Evolutionary conservation across 2,888 invertebrate genomes (phyloP), one percentile per base, ranked within the genome.

Genomic region (Lucinisca nassula): DNA sequence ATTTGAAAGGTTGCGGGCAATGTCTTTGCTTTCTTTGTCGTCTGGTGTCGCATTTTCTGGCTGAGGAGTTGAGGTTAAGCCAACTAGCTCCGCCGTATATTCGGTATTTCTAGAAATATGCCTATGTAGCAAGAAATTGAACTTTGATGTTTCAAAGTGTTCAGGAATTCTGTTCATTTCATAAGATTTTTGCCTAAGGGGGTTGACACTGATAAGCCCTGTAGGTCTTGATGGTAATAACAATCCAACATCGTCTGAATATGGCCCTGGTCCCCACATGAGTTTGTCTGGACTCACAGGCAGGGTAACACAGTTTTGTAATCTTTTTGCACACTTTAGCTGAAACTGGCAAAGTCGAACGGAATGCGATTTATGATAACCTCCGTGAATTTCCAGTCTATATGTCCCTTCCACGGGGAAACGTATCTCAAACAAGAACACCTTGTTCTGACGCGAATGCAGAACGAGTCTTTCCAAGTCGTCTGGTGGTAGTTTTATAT

Each of bases 241-340:
- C 0, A 89, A 55, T 24, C 89, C 89, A 32, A 40, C 61, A 24
- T 84, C 82, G 32, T 79, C 55, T 70, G 82, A 86, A 4, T 40
- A n/a, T 6, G 86, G 80, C 2, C 86, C 86, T 4, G 84, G 86
- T 17, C 89, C 89, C 86, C 86, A 89, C 86, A 86, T 89, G 3
- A 87, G n/a, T 12, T 49, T 70, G 10, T 74, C 79, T 21, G 86
- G 75, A 21, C 51, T 37, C 21, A 76, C 78, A 10, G 89, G 89
- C 0, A 84, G 12, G n/a, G 79, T 67, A 30, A 61, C 55, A 58
- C 86, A 79, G n/a, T 55, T 37, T 17, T 45, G 27, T 0, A 58
- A 30, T 24, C 79, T 51, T 40, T 70, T 30, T 0, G 78, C 61
- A 32, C 89, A 86, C 10, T 80, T 24, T 0, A 89, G 27, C 51